Evolutionary conservation across 2,888 invertebrate species (phyloP).

Genomic region (Strigamia maritima): DNA sequence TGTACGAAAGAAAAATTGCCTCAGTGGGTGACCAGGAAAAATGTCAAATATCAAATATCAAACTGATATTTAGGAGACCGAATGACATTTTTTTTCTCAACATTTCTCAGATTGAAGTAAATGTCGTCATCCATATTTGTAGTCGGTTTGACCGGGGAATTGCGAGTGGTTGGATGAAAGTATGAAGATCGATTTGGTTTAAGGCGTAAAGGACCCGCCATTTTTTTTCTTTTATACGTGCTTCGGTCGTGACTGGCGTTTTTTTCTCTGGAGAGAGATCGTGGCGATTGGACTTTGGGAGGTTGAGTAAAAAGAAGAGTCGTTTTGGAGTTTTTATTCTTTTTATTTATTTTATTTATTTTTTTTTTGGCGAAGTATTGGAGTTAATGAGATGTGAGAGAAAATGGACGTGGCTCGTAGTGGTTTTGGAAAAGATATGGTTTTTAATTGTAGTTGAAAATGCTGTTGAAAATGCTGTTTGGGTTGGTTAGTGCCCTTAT

Average conservation of each 20-base stretch:
- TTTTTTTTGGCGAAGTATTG: no score
- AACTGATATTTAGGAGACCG: background rate
- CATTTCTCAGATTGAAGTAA: background rate
- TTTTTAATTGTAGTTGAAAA: background rate
- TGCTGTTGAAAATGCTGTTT: background rate
- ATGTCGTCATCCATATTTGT: constrained; percentile 3
- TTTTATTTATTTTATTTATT: background rate
- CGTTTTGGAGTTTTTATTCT: background rate
- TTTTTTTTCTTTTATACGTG: background rate
- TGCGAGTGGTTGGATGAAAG: background rate
- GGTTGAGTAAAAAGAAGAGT: background rate
- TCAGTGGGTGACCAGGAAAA: background rate
- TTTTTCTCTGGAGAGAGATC: background rate
- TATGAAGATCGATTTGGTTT: constrained; percentile 15
- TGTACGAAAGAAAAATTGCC: background rate
- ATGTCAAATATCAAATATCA: no score
- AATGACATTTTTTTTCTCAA: background rate
- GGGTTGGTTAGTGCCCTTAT: background rate
- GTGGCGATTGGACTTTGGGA: background rate
- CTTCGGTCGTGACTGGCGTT: background rate
- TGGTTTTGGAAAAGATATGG: background rate
- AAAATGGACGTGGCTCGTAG: background rate
- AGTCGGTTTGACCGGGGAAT: background rate
- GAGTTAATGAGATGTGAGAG: background rate
- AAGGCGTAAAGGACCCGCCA: constrained; percentile 16